A percentile compares a stretch with the other conserved stretches of the same genome.
Conservation (phyloP, 2,888 invertebrate species). For the Dorcus hopei region DNA sequence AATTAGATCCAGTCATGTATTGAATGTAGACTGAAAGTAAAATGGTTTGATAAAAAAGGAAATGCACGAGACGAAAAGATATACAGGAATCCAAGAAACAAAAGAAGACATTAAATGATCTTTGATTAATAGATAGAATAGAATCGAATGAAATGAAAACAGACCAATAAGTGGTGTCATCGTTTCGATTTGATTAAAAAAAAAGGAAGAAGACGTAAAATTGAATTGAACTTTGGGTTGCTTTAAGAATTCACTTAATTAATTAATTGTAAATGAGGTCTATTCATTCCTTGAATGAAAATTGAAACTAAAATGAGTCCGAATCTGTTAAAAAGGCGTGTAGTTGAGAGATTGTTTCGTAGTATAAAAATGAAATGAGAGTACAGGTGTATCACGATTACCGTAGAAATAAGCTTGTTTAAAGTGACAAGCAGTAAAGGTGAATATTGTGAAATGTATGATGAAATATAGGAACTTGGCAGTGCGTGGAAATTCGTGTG, state of each 20-base stretch:
- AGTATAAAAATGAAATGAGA: slow-evolving; percentile 27
- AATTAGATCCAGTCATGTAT: too few species aligned
- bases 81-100: too few species aligned
- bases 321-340: slow-evolving; percentile 23
- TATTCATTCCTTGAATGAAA: not conserved
- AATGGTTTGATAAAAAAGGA: not conserved
- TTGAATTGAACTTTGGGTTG: too few species aligned
- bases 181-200: too few species aligned
- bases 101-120: too few species aligned
- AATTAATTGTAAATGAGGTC: too few species aligned
- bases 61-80: too few species aligned
- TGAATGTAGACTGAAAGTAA: not conserved
- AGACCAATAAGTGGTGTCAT: too few species aligned
- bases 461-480: slow-evolving; percentile 10
- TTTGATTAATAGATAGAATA: too few species aligned
- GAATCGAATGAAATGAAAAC: too few species aligned
- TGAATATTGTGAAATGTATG: slow-evolving; percentile 13
- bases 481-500: slow-evolving; percentile 9
- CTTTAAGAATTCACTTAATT: too few species aligned
- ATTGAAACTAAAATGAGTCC: slow-evolving; percentile 10
- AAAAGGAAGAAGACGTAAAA: too few species aligned
- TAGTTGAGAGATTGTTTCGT: slow-evolving; percentile 25
- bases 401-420: slow-evolving; percentile 3
- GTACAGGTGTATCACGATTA: slow-evolving; percentile 27
- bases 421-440: slow-evolving; percentile 16